These are phyloP conservation scores for Agrypnia vestita DNA, from an alignment of 1,140 invertebrate species.

Conservation along the genomic window DNA sequence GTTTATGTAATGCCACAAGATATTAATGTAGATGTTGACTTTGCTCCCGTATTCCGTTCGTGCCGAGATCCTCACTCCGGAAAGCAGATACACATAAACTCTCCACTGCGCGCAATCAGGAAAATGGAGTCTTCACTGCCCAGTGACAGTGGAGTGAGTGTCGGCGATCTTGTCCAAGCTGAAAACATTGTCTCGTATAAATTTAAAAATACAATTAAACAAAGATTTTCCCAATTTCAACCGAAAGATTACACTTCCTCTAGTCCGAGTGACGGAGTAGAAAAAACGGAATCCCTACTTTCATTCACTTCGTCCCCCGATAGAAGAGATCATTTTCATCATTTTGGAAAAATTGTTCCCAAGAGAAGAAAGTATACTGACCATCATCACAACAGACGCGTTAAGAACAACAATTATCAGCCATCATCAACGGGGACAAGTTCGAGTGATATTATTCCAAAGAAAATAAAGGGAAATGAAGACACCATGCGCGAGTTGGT, in stretches of 20 bases:
- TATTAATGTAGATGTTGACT: slow-evolving; percentile 4
- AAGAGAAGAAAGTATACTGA: slow-evolving; percentile 55
- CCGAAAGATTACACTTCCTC: slow-evolving; percentile 61
- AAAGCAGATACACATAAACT: background rate
- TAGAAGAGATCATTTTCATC: slow-evolving; percentile 63
- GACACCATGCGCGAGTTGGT: no score
- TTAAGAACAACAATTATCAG: slow-evolving; percentile 43
- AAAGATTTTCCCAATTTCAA: slow-evolving; percentile 78
- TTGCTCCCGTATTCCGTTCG: slow-evolving; percentile 4
- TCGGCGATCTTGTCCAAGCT: slow-evolving; percentile 65
- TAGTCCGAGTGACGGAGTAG: slow-evolving; percentile 57
- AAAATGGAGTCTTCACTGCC: slow-evolving; percentile 44
- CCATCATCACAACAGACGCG: slow-evolving; percentile 43
- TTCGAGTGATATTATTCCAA: slow-evolving; percentile 49
- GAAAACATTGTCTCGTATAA: slow-evolving; percentile 82
- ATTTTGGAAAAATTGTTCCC: slow-evolving; percentile 50
- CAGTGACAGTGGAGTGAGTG: slow-evolving; percentile 59
- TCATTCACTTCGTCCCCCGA: slow-evolving; percentile 55
- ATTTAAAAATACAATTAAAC: slow-evolving; percentile 95
- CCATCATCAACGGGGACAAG: slow-evolving; percentile 48
- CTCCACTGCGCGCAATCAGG: slow-evolving; percentile 43
- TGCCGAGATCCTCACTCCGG: slow-evolving; percentile 26
- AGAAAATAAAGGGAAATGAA: slow-evolving; percentile 28
- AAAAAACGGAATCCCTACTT: slow-evolving; percentile 52
- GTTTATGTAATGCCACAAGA: slow-evolving; percentile 33